Base-by-base conservation (phyloP, 2,113 vertebrate species). In the Hucho hucho region DNA sequence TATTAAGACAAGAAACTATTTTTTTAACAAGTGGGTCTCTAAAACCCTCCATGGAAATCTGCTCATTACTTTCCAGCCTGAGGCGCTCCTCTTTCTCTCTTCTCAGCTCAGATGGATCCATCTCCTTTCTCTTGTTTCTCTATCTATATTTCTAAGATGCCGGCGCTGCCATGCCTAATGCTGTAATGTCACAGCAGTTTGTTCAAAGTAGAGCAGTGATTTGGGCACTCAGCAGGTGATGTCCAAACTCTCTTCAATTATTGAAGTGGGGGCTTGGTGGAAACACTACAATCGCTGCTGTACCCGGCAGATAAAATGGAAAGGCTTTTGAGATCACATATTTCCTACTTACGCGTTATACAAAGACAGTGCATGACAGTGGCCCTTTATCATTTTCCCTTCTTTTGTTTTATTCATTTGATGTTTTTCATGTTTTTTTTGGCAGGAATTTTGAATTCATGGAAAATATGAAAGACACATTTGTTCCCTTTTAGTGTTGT, bases 1-100 rank as follows among this genome's bases (percentile, higher is more conserved):
- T 98, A 98, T 99, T 96, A 97, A 96, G 95, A 98, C 95, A 96
- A 96, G 94, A 96, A 96, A 96, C 95, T 93, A 92, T 96, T 96
- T 96, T 96, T 95, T 94, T 94, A 96, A 96, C 93, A 37, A 94
- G 95, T 93, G 93, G 94, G 94, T 94, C 93, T 92, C 79, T 67
- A 68, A 94, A 94, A 95, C 92, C 93, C 95, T 97, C 95, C 84
- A 87, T 85, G 94, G 95, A 98, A 95, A 96, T 93, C 93, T 94
- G 93, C 96, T 99, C 97, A 97, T 99, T 99, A 98, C 97, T 97
- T 95, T 90, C 93, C 97, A 95, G 96, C 97, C 96, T 25, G 88
- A 70, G 98, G 96, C 95, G 87, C 84, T 92, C 89, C 94, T 95
- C 94, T 87, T 9, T 9, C 59, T 1, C 49, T 16, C 3, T 18